Evolutionary conservation across 2,797 vertebrate species (phyloP), one percentile per base, ranked within the genome.

Genomic region (Perodicticus potto): DNA sequence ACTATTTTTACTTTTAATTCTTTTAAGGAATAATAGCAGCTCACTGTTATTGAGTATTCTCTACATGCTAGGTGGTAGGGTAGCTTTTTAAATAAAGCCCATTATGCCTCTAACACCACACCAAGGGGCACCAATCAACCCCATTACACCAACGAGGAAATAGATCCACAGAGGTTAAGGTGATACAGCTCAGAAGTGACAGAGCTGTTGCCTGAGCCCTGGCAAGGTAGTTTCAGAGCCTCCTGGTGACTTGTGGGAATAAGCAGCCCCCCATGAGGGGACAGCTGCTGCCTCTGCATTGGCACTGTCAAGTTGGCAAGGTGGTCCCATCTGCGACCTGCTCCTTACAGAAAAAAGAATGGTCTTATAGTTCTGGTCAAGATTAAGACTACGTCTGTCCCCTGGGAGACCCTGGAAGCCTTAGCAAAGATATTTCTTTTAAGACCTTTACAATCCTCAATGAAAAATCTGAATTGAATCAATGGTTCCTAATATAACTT

Each of bases 311-410:
- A 25, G 32, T 5, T 22, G 37, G n/a, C 13, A 6, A 57, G 45
- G 65, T 20, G 14, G 76, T 29, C 55, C 12, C 29, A n/a, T 2
- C 7, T 0, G 61, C n/a, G 9, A 11, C 53, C 40, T 17, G 10
- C 22, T 17, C 34, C 25, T 37, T 10, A 9, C 1, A 2, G 13
- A 34, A 32, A 67, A 8, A 55, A 86, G 74, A 0, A 0, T 1
- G 19, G 70, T 29, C 43, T n/a, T 37, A n/a, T 2, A 1, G 57
- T 40, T 55, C 55, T 34, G 76, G 23, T 17, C 55, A 70, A 45
- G 57, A 55, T 2, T 12, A n/a, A 23, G 43, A 12, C 11, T 1
- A 2, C 2, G 32, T 32, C 43, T 53, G 37, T 34, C 4, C 23
- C 78, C 32, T 5, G 8, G 20, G 6, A 27, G 63, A 49, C 16